Percentiles rank a stretch among this genome's conserved stretches.
Evolutionary conservation across 2,113 vertebrate genomes (phyloP).

Genomic region (Notothenia rossii): DNA sequence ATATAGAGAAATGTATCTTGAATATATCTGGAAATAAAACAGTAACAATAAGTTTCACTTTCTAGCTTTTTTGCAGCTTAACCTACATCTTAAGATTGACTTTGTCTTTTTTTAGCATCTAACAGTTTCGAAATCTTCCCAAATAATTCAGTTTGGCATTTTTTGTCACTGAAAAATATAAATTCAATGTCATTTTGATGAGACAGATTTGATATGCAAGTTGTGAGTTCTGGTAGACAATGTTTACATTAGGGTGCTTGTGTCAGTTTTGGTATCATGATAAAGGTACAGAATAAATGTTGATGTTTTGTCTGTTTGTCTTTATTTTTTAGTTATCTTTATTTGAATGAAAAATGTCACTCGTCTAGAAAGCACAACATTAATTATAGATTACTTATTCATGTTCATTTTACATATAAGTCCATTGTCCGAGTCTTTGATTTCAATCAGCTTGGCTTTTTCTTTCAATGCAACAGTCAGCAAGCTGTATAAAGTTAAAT

Average conservation of each 20-base stretch:
- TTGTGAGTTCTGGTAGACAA: background rate
- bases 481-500: constrained; percentile 1
- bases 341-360: background rate
- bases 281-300: background rate
- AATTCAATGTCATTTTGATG: too few species aligned
- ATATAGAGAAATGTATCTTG: background rate
- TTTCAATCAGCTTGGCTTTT: background rate
- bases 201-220: background rate
- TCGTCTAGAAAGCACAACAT: background rate
- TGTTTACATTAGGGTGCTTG: background rate
- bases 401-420: background rate
- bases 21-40: background rate
- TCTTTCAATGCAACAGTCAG: background rate
- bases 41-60: background rate
- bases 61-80: background rate
- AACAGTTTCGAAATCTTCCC: too few species aligned
- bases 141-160: too few species aligned
- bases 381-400: background rate
- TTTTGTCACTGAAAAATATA: too few species aligned
- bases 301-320: background rate
- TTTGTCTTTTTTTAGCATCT: too few species aligned
- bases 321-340: background rate
- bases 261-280: background rate
- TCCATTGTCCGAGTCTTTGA: background rate
- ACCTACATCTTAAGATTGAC: background rate